These are phyloP conservation scores for Amphipyra berbera DNA, from an alignment of 2,888 invertebrate species.

Conservation along the genomic window DNA sequence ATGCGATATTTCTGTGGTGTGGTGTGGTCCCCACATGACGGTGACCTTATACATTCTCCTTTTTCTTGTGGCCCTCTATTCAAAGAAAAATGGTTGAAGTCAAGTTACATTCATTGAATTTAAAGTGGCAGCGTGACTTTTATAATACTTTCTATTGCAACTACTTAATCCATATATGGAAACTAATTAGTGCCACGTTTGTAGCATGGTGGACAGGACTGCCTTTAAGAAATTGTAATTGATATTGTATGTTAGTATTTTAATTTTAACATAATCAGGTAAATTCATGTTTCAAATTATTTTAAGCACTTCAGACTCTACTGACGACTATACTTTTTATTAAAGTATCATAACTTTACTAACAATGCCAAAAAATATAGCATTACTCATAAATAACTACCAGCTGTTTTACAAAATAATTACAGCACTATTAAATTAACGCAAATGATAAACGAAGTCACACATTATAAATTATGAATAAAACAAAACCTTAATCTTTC, in stretches of 20 bases:
- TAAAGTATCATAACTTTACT: no score
- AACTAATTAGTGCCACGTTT: slow-evolving; percentile 10
- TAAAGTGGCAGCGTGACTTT: slow-evolving; percentile 16
- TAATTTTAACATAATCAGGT: no score
- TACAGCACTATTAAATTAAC: background rate
- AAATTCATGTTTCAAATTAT: no score
- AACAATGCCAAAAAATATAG: background rate
- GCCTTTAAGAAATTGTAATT: background rate
- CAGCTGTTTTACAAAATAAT: background rate
- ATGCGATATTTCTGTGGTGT: slow-evolving; percentile 79
- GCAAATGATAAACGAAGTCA: slow-evolving; percentile 1
- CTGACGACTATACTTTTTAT: no score
- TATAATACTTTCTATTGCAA: slow-evolving; percentile 25
- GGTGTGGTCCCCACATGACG: slow-evolving; percentile 25
- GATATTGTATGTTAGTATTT: no score
- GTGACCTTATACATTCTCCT: slow-evolving; percentile 53
- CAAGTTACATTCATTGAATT: slow-evolving; percentile 24
- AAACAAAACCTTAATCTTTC: slow-evolving; percentile 78
- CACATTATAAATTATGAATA: slow-evolving; percentile 17
- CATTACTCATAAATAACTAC: background rate
- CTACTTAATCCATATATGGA: slow-evolving; percentile 17
- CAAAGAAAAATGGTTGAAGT: slow-evolving; percentile 47
- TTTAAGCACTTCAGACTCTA: no score
- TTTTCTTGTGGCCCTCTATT: slow-evolving; percentile 48
- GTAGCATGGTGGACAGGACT: background rate